Percentiles rank a stretch among this genome's conserved stretches.
Conservation (phyloP, 2,113 vertebrate species). For the Cinclus mexicanus region DNA sequence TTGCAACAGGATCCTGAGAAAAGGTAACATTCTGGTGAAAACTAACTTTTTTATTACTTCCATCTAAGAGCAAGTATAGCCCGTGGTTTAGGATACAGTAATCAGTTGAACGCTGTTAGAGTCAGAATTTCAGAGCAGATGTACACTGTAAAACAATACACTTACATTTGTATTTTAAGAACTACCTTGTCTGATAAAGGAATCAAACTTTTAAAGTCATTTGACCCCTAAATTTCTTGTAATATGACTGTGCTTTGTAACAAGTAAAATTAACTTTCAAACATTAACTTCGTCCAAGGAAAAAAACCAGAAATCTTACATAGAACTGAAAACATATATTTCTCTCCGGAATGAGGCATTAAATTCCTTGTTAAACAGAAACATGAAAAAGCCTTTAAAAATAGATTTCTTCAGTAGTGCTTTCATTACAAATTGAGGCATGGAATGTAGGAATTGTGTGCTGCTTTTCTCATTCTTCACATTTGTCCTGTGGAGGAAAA, state of each 20-base stretch:
- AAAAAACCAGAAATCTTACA: background rate
- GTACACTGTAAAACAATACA: background rate
- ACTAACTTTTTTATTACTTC: background rate
- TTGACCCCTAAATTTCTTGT: background rate
- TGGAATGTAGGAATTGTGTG: background rate
- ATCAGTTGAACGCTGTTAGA: background rate
- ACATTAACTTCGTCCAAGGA: background rate
- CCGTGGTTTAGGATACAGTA: background rate
- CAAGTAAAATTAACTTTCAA: background rate
- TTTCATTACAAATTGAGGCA: background rate
- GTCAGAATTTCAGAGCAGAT: background rate
- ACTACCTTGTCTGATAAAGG: background rate
- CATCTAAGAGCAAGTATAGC: background rate
- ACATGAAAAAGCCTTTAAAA: background rate
- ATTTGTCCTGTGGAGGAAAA: background rate
- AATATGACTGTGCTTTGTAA: background rate
- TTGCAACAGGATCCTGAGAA: constrained; percentile 93
- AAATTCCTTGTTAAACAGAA: background rate
- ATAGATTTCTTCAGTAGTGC: background rate
- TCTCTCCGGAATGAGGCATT: background rate
- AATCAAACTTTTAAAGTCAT: background rate
- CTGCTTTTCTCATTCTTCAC: background rate
- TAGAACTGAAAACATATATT: too few species aligned
- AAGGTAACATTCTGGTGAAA: constrained; percentile 69
- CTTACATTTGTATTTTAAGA: background rate